phyloP scores from a whole-genome alignment of 2,113 vertebrate genomes.

The Trichomycterus rosablanca region DNA sequence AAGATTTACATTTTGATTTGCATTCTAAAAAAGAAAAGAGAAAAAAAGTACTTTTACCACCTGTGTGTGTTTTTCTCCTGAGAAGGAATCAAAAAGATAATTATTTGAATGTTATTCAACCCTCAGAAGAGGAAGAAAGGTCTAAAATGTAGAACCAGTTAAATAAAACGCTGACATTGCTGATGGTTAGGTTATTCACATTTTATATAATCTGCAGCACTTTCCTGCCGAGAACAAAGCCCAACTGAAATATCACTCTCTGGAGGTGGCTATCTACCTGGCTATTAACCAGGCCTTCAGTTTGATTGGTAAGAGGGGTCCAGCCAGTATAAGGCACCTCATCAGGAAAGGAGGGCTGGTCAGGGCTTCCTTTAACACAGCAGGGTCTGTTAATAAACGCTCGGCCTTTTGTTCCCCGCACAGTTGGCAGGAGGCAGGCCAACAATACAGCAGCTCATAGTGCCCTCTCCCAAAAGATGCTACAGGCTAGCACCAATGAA shows the following conservation, averaged over 20 bases:
- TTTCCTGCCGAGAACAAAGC: conserved; percentile 26
- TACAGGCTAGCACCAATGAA: conserved; percentile 83
- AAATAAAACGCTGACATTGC: conserved; percentile 15
- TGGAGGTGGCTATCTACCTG: conserved; percentile 33
- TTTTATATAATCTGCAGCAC: conserved; percentile 19
- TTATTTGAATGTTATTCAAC: conserved; percentile 1
- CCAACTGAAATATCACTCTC: conserved; percentile 21
- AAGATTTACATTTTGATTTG: conserved; percentile 18
- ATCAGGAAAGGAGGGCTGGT: conserved; percentile 63
- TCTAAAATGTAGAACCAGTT: conserved; percentile 26
- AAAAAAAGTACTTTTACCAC: not conserved
- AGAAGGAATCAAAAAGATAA: conserved; percentile 13
- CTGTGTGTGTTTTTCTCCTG: not conserved
- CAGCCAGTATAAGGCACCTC: conserved; percentile 41
- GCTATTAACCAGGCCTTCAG: conserved; percentile 25
- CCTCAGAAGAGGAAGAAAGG: conserved; percentile 25
- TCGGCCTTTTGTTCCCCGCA: conserved; percentile 86
- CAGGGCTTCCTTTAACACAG: conserved; percentile 90
- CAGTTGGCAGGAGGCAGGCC: conserved; percentile 87
- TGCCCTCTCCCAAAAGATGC: conserved; percentile 86
- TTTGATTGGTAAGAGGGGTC: conserved; percentile 19
- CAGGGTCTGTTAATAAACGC: conserved; percentile 88
- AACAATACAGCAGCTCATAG: conserved; percentile 88
- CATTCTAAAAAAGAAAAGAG: too few species aligned
- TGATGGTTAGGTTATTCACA: conserved; percentile 4